These are phyloP conservation scores for Diadegma fenestrale DNA, from an alignment of 2,888 invertebrate genomes.

Conservation along the genomic window DNA sequence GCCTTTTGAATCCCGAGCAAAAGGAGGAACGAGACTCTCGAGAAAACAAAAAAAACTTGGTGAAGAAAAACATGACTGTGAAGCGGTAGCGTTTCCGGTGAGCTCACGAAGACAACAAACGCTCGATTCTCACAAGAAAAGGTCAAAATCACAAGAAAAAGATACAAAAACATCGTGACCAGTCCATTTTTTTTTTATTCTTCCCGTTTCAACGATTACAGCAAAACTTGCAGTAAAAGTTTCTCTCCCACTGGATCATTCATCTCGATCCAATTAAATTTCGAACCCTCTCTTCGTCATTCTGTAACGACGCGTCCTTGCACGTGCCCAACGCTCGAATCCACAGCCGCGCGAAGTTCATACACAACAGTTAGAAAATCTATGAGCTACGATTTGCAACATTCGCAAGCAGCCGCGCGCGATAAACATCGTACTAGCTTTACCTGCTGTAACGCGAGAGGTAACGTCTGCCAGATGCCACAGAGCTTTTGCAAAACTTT, in stretches of 20 bases:
- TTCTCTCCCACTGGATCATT: constrained; percentile 43
- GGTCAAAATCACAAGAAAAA: constrained; percentile 4
- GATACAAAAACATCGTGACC: constrained; percentile 18
- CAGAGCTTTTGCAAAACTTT: constrained; percentile 73
- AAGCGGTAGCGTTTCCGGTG: constrained; percentile 63
- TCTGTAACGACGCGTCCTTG: constrained; percentile 5
- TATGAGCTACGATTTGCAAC: constrained; percentile 28
- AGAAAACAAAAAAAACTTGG: background rate
- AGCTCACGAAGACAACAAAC: constrained; percentile 58
- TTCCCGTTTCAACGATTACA: constrained; percentile 47
- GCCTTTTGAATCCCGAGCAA: constrained; percentile 56
- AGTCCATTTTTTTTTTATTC: constrained; percentile 16
- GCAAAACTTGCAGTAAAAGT: constrained; percentile 30
- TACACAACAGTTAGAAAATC: constrained; percentile 27
- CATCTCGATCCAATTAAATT: constrained; percentile 43
- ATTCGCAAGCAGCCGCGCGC: background rate
- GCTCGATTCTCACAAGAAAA: constrained; percentile 48
- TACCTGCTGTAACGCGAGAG: constrained; percentile 67
- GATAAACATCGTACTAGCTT: constrained; percentile 7
- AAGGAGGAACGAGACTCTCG: background rate
- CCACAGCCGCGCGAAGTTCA: constrained; percentile 5
- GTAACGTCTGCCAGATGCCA: constrained; percentile 82
- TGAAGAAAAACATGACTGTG: constrained; percentile 23
- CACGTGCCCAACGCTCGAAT: constrained; percentile 13
- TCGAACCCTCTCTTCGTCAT: background rate